A percentile compares a stretch with the other conserved stretches of the same genome.
These are phyloP conservation scores for Clarias macrocephalus DNA, from an alignment of 2,113 vertebrate genomes.

Conservation along the genomic window DNA sequence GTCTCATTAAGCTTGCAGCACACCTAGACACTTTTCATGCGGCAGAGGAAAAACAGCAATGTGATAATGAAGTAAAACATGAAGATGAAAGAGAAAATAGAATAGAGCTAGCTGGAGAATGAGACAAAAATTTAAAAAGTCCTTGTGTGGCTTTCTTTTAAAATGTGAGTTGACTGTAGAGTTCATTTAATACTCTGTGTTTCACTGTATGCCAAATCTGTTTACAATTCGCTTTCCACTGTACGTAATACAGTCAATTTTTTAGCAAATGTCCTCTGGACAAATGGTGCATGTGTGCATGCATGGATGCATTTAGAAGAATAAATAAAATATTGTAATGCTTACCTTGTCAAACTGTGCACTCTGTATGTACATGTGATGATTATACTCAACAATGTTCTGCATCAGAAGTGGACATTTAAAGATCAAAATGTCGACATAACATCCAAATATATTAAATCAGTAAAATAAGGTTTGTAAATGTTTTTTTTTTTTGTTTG, in stretches of 20 bases:
- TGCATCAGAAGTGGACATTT: not conserved
- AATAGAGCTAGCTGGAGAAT: not conserved
- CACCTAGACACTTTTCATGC: conserved; percentile 31
- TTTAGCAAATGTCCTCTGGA: conserved; percentile 10
- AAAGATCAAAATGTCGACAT: not conserved
- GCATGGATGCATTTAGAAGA: conserved; percentile 12
- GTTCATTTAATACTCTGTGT: conserved; percentile 43
- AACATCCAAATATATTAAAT: not conserved
- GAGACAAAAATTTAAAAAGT: conserved; percentile 1
- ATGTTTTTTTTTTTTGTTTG: not conserved
- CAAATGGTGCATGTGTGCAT: conserved; percentile 37
- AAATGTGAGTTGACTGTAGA: conserved; percentile 27
- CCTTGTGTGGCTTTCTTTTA: not conserved
- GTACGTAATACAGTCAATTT: conserved; percentile 16
- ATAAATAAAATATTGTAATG: conserved; percentile 11
- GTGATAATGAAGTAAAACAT: conserved; percentile 16
- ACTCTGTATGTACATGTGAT: not conserved
- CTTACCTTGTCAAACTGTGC: conserved; percentile 7
- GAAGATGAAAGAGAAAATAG: not conserved
- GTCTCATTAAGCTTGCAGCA: conserved; percentile 45
- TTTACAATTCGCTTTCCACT: conserved; percentile 36
- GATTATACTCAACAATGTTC: not conserved
- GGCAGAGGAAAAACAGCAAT: not conserved
- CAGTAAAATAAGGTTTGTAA: not conserved
- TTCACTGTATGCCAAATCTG: conserved; percentile 46